Evolutionary conservation across 1,140 invertebrate genomes (phyloP), one percentile per base, ranked within the genome.

Genomic region (Drosophila ananassae): DNA sequence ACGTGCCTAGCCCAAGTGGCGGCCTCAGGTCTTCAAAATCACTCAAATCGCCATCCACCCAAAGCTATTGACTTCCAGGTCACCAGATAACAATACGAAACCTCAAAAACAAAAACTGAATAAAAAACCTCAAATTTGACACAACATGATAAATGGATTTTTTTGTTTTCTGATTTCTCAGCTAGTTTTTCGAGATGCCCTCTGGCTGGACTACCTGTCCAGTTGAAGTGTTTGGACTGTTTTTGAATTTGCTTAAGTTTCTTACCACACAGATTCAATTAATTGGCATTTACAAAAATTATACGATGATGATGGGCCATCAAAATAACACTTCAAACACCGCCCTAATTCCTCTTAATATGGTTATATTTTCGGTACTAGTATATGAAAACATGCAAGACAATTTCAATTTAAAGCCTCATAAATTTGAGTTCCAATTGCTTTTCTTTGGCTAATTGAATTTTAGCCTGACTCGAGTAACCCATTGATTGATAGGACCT

Each of bases 1-100:
- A 87, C 83, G 82, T 85, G 82, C 69, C 58, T 66, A 87, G 83
- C 64, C 69, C 56, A 25, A 30, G 37, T 44, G 74, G 64, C 82
- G 64, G 50, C 47, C n/a, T 24, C 47, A 53, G 39, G 37, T 48
- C 41, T 21, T 22, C 22, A 12, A 22, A 62, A 24, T 55, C 44
- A n/a, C 32, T 41, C 34, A 47, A 28, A 28, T 28, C 25, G 25
- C 25, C 25, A 55, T 63, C 57, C n/a, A 55, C 54, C 57, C n/a
- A 64, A 64, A 24, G 59, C 71, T 39, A 56, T 57, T 74, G 72
- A 66, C 59, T 66, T 75, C 39, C 71, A 75, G 72, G 72, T 74
- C 71, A 51, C 44, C 32, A 44, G 39, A 37, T 2, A 54, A 17
- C 17, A 53, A 17, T 30, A 30, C 34, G 21, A 47, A 64, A 46